These are phyloP conservation scores for Emesis russula DNA, from an alignment of 2,888 invertebrate species.

Conservation along the genomic window DNA sequence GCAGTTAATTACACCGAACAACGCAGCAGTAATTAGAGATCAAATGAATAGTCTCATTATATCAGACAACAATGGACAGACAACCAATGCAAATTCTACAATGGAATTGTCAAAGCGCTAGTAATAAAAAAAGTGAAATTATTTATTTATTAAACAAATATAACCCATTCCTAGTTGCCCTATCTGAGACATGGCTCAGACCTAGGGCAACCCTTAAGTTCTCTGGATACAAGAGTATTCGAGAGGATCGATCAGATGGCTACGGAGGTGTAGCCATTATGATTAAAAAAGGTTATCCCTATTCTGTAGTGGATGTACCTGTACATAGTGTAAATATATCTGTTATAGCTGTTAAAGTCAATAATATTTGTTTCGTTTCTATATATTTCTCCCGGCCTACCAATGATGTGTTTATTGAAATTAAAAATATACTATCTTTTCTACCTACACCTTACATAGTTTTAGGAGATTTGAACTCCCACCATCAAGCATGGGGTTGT, in stretches of 20 bases:
- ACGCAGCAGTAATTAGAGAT: background rate
- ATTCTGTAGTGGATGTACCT: background rate
- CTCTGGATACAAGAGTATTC: constrained; percentile 31
- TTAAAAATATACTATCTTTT: background rate
- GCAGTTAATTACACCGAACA: too few relatives aligned
- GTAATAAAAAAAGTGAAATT: background rate
- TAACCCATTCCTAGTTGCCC: constrained; percentile 30
- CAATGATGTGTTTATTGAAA: background rate
- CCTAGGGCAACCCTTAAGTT: constrained; percentile 27
- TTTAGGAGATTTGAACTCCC: background rate
- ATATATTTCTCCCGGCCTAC: background rate
- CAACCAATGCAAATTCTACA: constrained; percentile 21
- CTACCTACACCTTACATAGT: background rate
- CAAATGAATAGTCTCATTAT: background rate
- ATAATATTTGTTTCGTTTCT: background rate
- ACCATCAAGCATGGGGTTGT: constrained; percentile 2
- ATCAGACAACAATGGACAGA: background rate
- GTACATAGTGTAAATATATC: constrained; percentile 18
- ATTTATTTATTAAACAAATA: constrained; percentile 42
- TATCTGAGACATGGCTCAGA: constrained; percentile 43
- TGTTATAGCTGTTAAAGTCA: background rate
- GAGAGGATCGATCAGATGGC: constrained; percentile 40
- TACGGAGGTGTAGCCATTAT: constrained; percentile 44
- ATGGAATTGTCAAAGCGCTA: constrained; percentile 38
- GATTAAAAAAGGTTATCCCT: constrained; percentile 16